Evolutionary conservation across 2,888 invertebrate species (phyloP).

Genomic region (Polymixis lichenea): DNA sequence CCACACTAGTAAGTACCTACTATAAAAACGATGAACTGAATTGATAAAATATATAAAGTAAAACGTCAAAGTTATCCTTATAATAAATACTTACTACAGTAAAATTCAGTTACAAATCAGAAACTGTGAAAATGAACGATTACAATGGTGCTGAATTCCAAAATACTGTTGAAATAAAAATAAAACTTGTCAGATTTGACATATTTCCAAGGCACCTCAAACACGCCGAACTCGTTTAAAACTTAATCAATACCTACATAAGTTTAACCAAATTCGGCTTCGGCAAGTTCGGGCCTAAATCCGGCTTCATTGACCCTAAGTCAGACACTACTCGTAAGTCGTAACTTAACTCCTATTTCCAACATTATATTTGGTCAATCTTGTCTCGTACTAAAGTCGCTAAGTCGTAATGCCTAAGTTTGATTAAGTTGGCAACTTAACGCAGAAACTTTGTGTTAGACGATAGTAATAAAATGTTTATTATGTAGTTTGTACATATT

Average conservation of each 20-base stretch:
- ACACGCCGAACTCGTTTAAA: slow-evolving; percentile 24
- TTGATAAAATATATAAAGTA: background rate
- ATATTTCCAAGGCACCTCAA: background rate
- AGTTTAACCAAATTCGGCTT: slow-evolving; percentile 29
- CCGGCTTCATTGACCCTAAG: slow-evolving; percentile 39
- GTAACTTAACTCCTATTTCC: slow-evolving; percentile 23
- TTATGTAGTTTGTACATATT: slow-evolving; percentile 28
- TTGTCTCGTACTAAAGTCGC: slow-evolving; percentile 49
- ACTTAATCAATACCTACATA: slow-evolving; percentile 29
- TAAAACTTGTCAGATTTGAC: too few species aligned
- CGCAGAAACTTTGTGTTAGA: slow-evolving; percentile 46
- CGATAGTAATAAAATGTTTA: slow-evolving; percentile 47
- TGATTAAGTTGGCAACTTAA: slow-evolving; percentile 64
- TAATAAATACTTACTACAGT: background rate
- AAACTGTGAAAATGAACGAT: background rate
- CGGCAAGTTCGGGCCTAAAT: slow-evolving; percentile 9
- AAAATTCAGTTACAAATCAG: background rate
- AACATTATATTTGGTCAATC: slow-evolving; percentile 60
- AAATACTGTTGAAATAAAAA: background rate
- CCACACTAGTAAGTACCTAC: too few species aligned
- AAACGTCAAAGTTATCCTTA: background rate
- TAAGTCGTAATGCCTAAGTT: slow-evolving; percentile 59
- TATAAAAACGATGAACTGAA: background rate
- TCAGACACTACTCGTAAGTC: slow-evolving; percentile 17
- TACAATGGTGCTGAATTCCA: background rate